Evolutionary conservation across 2,797 vertebrate genomes (phyloP).

Genomic region (Danio tinwini): DNA sequence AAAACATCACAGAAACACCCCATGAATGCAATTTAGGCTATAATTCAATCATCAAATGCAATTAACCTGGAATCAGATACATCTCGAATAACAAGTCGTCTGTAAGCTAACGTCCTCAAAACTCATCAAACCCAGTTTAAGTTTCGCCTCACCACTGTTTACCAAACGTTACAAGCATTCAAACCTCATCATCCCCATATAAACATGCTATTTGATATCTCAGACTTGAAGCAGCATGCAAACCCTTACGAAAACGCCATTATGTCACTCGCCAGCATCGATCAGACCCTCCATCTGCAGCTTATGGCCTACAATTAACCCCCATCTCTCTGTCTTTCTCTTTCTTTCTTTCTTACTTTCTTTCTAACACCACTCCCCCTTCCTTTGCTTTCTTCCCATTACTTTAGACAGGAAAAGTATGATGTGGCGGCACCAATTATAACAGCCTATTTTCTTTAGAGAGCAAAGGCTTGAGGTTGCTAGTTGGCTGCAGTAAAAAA

Average conservation of each 20-base stretch:
- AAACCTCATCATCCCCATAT: slow-evolving; percentile 7
- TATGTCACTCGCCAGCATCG: slow-evolving; percentile 15
- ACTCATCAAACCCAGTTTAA: slow-evolving; percentile 18
- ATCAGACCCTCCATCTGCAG: neutral
- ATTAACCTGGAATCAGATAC: slow-evolving; percentile 27
- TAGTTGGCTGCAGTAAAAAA: slow-evolving; percentile 22
- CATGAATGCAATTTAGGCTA: neutral
- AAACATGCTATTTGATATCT: slow-evolving; percentile 26
- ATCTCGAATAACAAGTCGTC: neutral
- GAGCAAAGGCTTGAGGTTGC: slow-evolving; percentile 41
- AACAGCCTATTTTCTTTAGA: slow-evolving; percentile 45
- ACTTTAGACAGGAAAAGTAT: slow-evolving; percentile 26
- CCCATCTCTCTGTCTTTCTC: neutral
- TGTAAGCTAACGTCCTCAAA: neutral
- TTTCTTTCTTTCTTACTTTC: neutral
- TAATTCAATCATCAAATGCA: slow-evolving; percentile 18
- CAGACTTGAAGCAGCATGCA: neutral
- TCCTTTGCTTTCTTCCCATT: slow-evolving; percentile 1
- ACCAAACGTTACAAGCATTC: slow-evolving; percentile 7
- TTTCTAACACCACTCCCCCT: neutral
- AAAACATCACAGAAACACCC: neutral
- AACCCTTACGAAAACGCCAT: slow-evolving; percentile 14
- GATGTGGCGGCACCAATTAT: slow-evolving; percentile 49
- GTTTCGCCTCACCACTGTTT: neutral
- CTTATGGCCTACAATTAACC: slow-evolving; percentile 20